Conservation (phyloP, 2,888 invertebrate species). For the Azorinus chamasolen region DNA sequence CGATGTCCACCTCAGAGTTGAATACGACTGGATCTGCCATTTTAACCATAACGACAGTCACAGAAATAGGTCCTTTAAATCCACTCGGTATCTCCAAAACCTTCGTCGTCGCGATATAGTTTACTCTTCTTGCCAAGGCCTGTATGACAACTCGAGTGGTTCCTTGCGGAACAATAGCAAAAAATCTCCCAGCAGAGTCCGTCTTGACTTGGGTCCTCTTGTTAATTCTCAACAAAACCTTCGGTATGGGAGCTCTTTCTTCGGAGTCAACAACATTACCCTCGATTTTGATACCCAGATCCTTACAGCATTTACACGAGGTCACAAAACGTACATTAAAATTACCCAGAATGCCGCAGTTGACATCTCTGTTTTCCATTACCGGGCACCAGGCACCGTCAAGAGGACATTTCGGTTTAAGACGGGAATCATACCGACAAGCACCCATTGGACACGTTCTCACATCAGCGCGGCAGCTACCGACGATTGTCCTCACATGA, state of each 20-base stretch:
- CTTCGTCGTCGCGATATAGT: too few relatives aligned
- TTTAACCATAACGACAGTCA: constrained; percentile 18
- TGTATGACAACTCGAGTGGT: background rate
- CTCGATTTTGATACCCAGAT: background rate
- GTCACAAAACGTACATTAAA: background rate
- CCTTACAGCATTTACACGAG: background rate
- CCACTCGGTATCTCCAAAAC: constrained; percentile 16
- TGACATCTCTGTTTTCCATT: background rate
- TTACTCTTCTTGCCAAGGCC: background rate
- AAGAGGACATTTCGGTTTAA: background rate
- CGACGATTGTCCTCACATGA: too few relatives aligned
- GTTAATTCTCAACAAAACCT: background rate
- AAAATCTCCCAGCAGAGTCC: background rate
- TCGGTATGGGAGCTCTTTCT: background rate
- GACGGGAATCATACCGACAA: background rate
- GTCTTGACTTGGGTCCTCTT: background rate
- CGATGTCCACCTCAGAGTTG: background rate
- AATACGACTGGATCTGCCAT: constrained; percentile 22
- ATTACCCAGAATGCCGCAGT: background rate
- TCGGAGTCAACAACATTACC: background rate
- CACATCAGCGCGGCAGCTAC: constrained; percentile 8
- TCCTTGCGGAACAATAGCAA: background rate
- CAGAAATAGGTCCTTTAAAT: constrained; percentile 23
- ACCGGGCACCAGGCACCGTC: constrained; percentile 3
- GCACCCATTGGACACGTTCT: constrained; percentile 5